A percentile compares a stretch with the other conserved stretches of the same genome.
Conservation (phyloP, 2,113 vertebrate species). For the Dasyurus viverrinus region DNA sequence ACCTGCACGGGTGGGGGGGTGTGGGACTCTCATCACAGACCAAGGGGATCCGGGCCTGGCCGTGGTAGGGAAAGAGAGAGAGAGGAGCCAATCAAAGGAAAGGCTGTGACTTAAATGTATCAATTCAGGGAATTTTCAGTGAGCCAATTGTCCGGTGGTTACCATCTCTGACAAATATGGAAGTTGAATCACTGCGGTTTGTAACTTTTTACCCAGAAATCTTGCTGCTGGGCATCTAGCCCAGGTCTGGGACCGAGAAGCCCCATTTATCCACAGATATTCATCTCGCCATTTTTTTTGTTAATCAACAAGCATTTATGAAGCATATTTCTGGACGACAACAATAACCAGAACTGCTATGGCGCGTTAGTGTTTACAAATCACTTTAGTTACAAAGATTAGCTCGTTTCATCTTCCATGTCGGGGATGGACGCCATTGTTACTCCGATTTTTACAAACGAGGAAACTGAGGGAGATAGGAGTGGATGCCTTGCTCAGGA, state of each 20-base stretch:
- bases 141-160: neutral
- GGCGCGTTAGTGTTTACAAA: neutral
- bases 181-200: neutral
- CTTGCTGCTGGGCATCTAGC: neutral
- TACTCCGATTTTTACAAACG: neutral
- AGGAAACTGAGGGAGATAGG: neutral
- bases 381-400: neutral
- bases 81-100: neutral
- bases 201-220: neutral
- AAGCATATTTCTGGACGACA: neutral
- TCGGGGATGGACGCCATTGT: too few relatives aligned
- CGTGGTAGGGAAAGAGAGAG: neutral
- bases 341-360: neutral
- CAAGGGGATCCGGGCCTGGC: too few relatives aligned
- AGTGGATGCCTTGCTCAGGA: neutral
- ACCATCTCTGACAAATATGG: neutral
- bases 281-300: neutral
- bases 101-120: neutral
- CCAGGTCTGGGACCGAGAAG: neutral
- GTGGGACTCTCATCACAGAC: too few relatives aligned
- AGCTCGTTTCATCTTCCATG: neutral
- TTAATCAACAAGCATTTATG: neutral
- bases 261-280: neutral
- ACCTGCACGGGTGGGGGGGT: neutral
- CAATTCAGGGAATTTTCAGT: neutral